Percentiles rank a stretch among this genome's conserved stretches.
phyloP scores from a whole-genome alignment of 2,797 vertebrate species.

The Amphiprion clarkii region DNA sequence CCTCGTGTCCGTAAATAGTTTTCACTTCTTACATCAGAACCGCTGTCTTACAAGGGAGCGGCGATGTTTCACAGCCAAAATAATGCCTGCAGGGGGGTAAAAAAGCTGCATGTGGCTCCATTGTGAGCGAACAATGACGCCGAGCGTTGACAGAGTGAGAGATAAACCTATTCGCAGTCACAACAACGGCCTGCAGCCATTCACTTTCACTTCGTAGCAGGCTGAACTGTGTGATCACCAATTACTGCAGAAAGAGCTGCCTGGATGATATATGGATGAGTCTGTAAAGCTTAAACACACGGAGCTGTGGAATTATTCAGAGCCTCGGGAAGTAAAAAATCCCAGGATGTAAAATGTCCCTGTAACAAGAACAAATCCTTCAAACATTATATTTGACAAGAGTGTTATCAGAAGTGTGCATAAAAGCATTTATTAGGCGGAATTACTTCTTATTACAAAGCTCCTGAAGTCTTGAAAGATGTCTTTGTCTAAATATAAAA shows the following conservation, averaged over 20 bases:
- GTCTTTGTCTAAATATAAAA: too few relatives aligned
- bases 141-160: neutral
- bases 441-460: neutral
- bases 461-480: neutral
- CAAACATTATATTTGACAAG: neutral
- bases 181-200: neutral
- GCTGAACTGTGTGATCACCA: neutral
- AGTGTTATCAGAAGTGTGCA: neutral
- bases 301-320: neutral
- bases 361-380: neutral
- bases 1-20: conserved; percentile 31
- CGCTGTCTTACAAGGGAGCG: conserved; percentile 25
- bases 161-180: conserved; percentile 20
- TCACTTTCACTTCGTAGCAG: neutral
- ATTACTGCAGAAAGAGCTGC: neutral
- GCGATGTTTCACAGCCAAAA: conserved; percentile 9
- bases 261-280: neutral
- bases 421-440: neutral
- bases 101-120: neutral
- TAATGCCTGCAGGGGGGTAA: neutral
- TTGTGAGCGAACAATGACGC: conserved; percentile 10
- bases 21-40: conserved; percentile 13
- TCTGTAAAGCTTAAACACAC: neutral
- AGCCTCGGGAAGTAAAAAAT: neutral
- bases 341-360: neutral